A percentile compares a stretch with the other conserved stretches of the same genome.
These are phyloP conservation scores for Prorops nasuta DNA, from an alignment of 1,140 invertebrate species.

Conservation along the genomic window DNA sequence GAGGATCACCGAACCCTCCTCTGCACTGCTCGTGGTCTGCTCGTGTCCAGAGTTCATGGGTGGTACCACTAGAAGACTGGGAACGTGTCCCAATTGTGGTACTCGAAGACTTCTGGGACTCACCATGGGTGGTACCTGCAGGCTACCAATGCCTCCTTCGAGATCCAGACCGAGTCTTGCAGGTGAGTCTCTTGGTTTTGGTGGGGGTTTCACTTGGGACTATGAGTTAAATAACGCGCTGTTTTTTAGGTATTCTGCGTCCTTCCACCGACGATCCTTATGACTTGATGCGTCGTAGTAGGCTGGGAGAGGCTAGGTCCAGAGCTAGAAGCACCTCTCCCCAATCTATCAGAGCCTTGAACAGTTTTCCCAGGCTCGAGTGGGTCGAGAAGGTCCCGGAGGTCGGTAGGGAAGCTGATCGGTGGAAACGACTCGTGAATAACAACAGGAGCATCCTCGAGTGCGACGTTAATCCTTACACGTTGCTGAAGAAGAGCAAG, in stretches of 20 bases:
- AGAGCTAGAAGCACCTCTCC: conserved; percentile 65
- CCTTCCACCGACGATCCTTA: conserved; percentile 66
- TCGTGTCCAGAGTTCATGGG: conserved; percentile 73
- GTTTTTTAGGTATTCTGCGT: conserved; percentile 42
- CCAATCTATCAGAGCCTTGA: conserved; percentile 55
- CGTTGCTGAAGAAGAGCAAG: conserved; percentile 61
- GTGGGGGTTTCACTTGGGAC: neutral
- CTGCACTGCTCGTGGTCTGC: conserved; percentile 69
- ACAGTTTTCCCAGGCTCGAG: conserved; percentile 56
- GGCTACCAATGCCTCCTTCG: conserved; percentile 59
- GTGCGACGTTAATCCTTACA: conserved; percentile 83
- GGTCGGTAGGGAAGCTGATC: conserved; percentile 3
- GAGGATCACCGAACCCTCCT: conserved; percentile 26
- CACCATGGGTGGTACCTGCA: conserved; percentile 58
- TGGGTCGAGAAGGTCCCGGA: conserved; percentile 29
- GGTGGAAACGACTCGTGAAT: neutral
- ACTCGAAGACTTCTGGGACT: conserved; percentile 67
- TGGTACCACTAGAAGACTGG: conserved; percentile 73
- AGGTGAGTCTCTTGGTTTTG: conserved; percentile 30
- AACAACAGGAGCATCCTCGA: conserved; percentile 70
- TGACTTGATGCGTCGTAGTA: conserved; percentile 74
- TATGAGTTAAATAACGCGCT: neutral
- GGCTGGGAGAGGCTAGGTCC: conserved; percentile 64
- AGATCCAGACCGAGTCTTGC: conserved; percentile 48
- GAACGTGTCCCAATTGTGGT: conserved; percentile 76